Evolutionary conservation across 2,888 invertebrate genomes (phyloP).

Genomic region (Papilio demoleus): DNA sequence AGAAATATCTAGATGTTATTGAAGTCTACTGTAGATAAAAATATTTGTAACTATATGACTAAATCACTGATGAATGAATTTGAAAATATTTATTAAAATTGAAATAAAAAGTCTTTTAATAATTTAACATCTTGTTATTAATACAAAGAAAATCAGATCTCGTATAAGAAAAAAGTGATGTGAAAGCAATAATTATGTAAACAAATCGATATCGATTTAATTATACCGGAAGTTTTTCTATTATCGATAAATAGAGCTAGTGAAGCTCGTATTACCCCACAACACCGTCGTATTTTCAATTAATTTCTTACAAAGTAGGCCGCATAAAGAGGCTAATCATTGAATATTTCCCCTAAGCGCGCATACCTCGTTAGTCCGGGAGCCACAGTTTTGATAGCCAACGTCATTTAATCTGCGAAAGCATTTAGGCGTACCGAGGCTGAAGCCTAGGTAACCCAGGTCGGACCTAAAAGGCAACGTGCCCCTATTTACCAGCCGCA

Average conservation of each 20-base stretch:
- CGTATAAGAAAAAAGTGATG: neutral
- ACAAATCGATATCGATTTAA: constrained; percentile 11
- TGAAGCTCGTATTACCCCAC: constrained; percentile 1
- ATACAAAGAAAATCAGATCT: no score
- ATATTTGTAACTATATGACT: no score
- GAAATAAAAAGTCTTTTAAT: neutral
- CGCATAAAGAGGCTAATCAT: constrained; percentile 38
- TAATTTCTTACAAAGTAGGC: constrained; percentile 36
- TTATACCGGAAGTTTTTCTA: neutral
- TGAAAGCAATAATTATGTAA: neutral
- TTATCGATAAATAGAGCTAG: constrained; percentile 5
- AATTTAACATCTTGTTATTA: no score
- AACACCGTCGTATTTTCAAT: constrained; percentile 32
- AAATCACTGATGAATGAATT: no score
- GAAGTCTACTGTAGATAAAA: neutral
- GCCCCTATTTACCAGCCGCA: constrained; percentile 65
- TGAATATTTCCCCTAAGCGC: constrained; percentile 39
- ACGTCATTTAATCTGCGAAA: constrained; percentile 50
- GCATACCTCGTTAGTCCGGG: constrained; percentile 34
- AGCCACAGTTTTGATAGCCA: constrained; percentile 34
- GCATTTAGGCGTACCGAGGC: constrained; percentile 51
- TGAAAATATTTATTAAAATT: no score
- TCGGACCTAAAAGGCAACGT: constrained; percentile 69
- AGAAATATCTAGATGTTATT: neutral
- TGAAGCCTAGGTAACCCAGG: constrained; percentile 55